Conservation (phyloP, 2,797 vertebrate species). For the Clarias pachynema region DNA sequence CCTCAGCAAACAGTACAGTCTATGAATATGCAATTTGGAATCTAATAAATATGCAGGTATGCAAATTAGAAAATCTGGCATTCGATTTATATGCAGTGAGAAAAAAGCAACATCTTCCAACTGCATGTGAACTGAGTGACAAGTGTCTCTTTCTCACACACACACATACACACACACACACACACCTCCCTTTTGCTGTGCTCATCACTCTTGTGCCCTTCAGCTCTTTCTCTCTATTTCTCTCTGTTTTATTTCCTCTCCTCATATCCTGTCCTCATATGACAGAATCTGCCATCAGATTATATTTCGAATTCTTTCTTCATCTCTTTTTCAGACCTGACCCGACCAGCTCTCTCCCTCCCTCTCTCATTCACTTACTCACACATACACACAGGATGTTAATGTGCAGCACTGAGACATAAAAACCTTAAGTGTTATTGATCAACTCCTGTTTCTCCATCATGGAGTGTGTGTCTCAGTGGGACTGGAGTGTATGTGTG, state of each 20-base stretch:
- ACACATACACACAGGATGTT: constrained; percentile 7
- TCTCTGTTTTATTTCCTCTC: constrained; percentile 10
- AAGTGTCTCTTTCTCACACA: not conserved
- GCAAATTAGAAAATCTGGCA: not conserved
- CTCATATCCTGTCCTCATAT: not conserved
- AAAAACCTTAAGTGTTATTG: constrained; percentile 7
- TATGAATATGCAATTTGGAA: not conserved
- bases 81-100: constrained; percentile 11
- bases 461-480: not conserved
- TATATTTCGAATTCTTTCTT: constrained; percentile 10
- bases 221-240: constrained; percentile 6
- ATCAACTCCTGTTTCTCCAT: not conserved
- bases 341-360: not conserved
- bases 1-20: not conserved
- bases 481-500: not conserved
- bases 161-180: not conserved
- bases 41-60: not conserved
- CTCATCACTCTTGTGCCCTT: not conserved
- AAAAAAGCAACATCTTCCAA: constrained; percentile 1
- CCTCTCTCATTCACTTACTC: not conserved
- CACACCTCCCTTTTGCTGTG: not conserved
- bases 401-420: constrained; percentile 14
- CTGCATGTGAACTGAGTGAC: not conserved
- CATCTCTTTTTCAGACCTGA: not conserved
- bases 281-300: constrained; percentile 15